Base-by-base conservation (phyloP, 1,140 invertebrate genomes). In the Ectropis grisescens region DNA sequence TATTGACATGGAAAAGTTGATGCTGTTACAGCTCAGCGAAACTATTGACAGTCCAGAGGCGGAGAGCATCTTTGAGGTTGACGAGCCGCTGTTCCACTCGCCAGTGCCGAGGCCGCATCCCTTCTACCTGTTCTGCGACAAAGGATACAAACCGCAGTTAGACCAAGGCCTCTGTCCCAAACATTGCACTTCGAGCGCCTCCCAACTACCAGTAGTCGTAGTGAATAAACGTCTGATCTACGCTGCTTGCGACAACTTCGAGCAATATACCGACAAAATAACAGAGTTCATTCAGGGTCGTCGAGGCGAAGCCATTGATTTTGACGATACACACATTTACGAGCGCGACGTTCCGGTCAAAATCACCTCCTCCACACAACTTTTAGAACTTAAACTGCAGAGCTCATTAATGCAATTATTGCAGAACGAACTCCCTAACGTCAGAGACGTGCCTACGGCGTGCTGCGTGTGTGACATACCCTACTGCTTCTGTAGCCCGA, bases 1-100 rank as follows among this genome's bases (percentile, higher is more conserved):
- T 41, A 47, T 76, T 11, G 69, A 80, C 12, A 68, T 74, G 50
- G 75, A 80, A 37, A 80, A 64, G 35, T 39, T 78, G 22, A 71
- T 78, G 70, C 44, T 80, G 29, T 29, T 78, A 30, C 75, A 80
- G 33, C 24, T 80, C 7, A 58, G 58, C 28, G 47, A 67, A 36
- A 41, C 42, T 1, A 26, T 67, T 8, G 54, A 71, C n/a, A 56
- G 65, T 31, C 70, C 70, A 11, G 44, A 25, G 6, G 50, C 33
- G 19, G 58, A 60, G 47, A 75, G 56, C 26, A 54, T 80, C 22
- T 66, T 80, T 38, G 46, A 56, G 24, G n/a, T 16, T 2, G 58
- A 71, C 23, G 37, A 54, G 13, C 31, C 48, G n/a, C 12, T 33
- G 19, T 51, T 60, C 13, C 41, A 49, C 2, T 48, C 58, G 1